Conservation (phyloP, 2,888 invertebrate species). For the Myopa tessellatipennis region DNA sequence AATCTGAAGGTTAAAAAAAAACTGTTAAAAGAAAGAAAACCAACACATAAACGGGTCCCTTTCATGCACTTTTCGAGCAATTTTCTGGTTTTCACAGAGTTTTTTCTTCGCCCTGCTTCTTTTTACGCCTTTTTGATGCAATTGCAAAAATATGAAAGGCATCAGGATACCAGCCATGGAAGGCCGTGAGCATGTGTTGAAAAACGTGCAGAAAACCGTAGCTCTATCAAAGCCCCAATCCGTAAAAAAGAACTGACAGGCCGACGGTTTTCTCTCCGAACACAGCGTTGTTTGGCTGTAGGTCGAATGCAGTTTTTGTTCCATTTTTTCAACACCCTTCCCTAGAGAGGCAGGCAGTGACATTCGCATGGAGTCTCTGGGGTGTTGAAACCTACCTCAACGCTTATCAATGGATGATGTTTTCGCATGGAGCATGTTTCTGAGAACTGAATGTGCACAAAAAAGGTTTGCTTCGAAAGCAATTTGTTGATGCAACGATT, state of each 20-base stretch:
- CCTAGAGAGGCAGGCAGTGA: not conserved
- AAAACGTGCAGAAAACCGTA: not conserved
- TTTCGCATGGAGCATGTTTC: not conserved
- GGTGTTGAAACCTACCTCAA: constrained; percentile 5
- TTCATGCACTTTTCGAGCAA: constrained; percentile 16
- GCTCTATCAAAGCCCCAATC: not conserved
- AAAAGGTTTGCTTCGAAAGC: constrained; percentile 22
- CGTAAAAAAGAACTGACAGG: not conserved
- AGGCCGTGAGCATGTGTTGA: not conserved
- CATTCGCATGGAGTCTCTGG: not conserved
- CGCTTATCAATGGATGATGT: constrained; percentile 3
- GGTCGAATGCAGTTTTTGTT: not conserved
- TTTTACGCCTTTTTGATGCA: not conserved
- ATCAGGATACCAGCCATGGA: not conserved
- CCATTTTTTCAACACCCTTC: not conserved
- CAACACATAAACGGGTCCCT: constrained; percentile 4
- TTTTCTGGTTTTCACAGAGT: constrained; percentile 8
- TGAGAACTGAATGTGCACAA: not conserved
- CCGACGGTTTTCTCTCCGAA: not conserved
- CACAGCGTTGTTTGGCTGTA: not conserved
- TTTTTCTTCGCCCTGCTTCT: not conserved
- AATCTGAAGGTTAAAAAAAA: constrained; percentile 30
- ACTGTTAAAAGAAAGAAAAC: constrained; percentile 18
- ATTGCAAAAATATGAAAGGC: not conserved
- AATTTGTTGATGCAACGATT: constrained; percentile 31